Evolutionary conservation across 2,113 vertebrate genomes (phyloP).

Genomic region (Spheniscus mendiculus): DNA sequence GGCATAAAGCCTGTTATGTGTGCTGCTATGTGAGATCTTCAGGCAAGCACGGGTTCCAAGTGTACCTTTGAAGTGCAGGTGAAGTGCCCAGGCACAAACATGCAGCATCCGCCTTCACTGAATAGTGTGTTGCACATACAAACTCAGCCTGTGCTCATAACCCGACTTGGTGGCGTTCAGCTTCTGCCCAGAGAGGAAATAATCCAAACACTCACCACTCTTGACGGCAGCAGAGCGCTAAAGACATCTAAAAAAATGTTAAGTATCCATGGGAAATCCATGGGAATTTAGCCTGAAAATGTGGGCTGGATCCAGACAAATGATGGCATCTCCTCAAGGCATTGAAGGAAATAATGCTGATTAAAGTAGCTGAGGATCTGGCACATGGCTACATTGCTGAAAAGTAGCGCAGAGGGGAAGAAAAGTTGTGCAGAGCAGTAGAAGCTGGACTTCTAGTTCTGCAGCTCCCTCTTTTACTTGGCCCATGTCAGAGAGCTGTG

Average conservation of each 20-base stretch:
- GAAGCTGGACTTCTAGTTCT: background rate
- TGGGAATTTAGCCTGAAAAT: background rate
- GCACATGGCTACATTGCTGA: background rate
- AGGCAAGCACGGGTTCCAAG: background rate
- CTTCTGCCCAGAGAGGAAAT: background rate
- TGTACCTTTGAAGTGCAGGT: background rate
- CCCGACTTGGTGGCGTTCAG: background rate
- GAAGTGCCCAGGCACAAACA: background rate
- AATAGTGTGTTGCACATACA: background rate
- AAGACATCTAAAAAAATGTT: background rate
- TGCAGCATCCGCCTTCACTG: background rate
- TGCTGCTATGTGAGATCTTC: background rate
- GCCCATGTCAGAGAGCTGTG: background rate
- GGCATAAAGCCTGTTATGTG: background rate
- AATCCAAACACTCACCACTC: background rate
- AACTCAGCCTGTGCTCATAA: background rate
- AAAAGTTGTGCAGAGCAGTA: background rate
- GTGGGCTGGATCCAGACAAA: background rate
- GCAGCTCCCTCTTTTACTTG: background rate
- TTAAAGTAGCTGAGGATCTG: background rate
- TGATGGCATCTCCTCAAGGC: background rate
- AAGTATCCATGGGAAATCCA: background rate
- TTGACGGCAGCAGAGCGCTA: background rate
- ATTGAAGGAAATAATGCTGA: background rate
- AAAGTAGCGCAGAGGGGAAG: background rate